phyloP scores from a whole-genome alignment of 2,113 vertebrate species.

The Pagrus major region DNA sequence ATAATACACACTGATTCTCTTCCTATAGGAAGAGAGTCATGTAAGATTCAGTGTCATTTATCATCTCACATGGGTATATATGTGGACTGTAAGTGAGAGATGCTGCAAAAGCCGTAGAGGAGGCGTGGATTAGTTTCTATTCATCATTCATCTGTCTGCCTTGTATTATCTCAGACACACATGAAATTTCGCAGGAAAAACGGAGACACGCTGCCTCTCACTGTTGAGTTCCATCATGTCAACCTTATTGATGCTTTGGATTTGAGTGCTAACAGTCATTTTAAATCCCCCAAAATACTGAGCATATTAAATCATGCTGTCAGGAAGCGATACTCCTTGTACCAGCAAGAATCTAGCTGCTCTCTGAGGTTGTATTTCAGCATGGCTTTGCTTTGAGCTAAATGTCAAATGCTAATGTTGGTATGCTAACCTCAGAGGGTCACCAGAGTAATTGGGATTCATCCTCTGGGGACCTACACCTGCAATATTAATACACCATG shows the following conservation, averaged over 20 bases:
- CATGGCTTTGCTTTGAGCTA: background rate
- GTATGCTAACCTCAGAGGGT: background rate
- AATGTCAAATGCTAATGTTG: background rate
- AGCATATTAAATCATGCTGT: background rate
- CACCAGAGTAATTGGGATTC: too few species aligned
- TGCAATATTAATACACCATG: background rate
- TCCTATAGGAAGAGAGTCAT: background rate
- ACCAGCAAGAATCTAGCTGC: background rate
- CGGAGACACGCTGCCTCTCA: background rate
- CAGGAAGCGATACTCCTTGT: background rate
- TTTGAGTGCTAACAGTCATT: background rate
- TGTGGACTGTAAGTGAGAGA: background rate
- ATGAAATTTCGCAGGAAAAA: background rate
- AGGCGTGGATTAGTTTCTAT: background rate
- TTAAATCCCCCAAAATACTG: background rate
- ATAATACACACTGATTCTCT: conserved; percentile 6
- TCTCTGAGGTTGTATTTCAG: background rate
- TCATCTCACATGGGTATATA: background rate
- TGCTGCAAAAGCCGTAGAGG: background rate
- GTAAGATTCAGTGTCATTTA: conserved; percentile 24
- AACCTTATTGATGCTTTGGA: conserved; percentile 7
- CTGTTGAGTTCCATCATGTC: background rate
- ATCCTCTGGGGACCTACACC: too few species aligned
- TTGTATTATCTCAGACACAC: background rate
- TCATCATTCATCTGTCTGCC: conserved; percentile 4